Percentiles rank a stretch among this genome's conserved stretches.
Evolutionary conservation across 2,888 invertebrate species (phyloP).

Genomic region (Hermaeophaga mercurialis): DNA sequence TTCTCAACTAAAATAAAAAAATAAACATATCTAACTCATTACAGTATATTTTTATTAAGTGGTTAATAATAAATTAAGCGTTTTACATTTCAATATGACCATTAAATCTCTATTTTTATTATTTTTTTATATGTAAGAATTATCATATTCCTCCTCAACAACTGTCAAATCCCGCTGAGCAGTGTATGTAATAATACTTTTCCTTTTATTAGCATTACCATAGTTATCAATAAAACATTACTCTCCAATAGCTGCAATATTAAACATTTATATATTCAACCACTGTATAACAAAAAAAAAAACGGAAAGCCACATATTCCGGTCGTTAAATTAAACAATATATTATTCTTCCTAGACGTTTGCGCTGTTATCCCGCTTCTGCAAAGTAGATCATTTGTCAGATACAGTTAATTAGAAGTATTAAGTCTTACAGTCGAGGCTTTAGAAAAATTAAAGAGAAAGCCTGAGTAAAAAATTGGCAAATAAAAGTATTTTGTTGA

Average conservation of each 20-base stretch:
- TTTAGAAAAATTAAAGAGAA: too few species aligned
- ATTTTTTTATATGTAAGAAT: conserved; percentile 17
- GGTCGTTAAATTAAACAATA: conserved; percentile 15
- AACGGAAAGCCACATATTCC: conserved; percentile 8
- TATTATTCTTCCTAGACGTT: conserved; percentile 12
- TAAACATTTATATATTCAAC: conserved; percentile 19
- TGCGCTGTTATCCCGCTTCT: conserved; percentile 5
- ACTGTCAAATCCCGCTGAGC: neutral
- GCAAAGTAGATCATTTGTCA: conserved; percentile 2
- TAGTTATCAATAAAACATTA: conserved; percentile 20
- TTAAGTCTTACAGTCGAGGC: neutral
- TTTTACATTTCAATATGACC: neutral
- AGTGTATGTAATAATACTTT: conserved; percentile 18
- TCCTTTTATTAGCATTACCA: conserved; percentile 5
- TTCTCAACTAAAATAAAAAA: too few species aligned
- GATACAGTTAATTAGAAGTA: conserved; percentile 4
- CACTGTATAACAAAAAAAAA: conserved; percentile 15
- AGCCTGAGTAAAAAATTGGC: too few species aligned
- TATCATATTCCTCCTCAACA: neutral
- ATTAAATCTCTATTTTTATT: neutral
- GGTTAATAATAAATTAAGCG: neutral
- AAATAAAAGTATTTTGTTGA: too few species aligned
- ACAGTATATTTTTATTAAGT: too few species aligned
- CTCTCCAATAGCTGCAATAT: conserved; percentile 18
- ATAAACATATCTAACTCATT: too few species aligned